These are phyloP conservation scores for Columba livia DNA, from an alignment of 2,113 vertebrate genomes.

Conservation along the genomic window DNA sequence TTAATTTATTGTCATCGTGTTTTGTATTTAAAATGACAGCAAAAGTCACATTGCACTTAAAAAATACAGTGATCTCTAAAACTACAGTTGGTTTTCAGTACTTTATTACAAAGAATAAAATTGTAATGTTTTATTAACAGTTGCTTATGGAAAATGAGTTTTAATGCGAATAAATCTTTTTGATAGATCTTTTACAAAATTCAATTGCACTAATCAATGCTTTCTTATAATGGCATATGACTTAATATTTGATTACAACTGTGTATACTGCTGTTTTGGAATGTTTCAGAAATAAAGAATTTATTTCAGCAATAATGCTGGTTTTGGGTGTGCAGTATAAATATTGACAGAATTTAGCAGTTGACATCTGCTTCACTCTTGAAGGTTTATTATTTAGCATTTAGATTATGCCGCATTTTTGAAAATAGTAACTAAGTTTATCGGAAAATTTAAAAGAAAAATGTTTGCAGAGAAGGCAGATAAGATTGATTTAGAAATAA, in stretches of 20 bases:
- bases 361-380: not conserved
- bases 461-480: not conserved
- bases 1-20: constrained; percentile 79
- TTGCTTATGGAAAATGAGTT: constrained; percentile 79
- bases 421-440: not conserved
- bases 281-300: constrained; percentile 86
- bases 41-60: constrained; percentile 70
- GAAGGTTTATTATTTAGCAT: not conserved
- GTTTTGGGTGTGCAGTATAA: constrained; percentile 30
- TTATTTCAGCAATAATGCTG: constrained; percentile 80
- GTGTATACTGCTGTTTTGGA: constrained; percentile 84
- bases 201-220: constrained; percentile 84
- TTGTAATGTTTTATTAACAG: constrained; percentile 81
- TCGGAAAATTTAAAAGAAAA: not conserved
- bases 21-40: constrained; percentile 72
- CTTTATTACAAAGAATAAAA: constrained; percentile 80
- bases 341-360: not conserved
- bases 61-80: constrained; percentile 71
- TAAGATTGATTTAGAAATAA: not conserved
- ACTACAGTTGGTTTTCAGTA: constrained; percentile 68
- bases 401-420: not conserved
- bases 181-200: constrained; percentile 86
- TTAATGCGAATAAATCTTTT: constrained; percentile 84
- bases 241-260: constrained; percentile 80
- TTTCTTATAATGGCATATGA: constrained; percentile 81